Conservation (phyloP, 1,140 invertebrate species). For the Heterodera carotae region DNA sequence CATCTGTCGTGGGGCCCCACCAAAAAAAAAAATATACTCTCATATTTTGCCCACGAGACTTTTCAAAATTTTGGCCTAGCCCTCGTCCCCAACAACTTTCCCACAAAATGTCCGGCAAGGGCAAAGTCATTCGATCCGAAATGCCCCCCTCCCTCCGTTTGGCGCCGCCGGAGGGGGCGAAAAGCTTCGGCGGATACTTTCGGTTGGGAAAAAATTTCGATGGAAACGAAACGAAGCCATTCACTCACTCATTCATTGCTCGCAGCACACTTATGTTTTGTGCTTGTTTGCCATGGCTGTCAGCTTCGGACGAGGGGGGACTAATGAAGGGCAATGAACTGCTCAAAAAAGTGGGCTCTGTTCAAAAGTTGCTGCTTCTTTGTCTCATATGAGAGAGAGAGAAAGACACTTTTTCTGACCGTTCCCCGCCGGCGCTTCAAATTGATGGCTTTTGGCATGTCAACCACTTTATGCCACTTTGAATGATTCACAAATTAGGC, state of each 20-base stretch:
- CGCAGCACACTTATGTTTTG: background rate
- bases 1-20: background rate
- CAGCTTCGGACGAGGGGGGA: too few relatives aligned
- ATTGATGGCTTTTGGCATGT: too few relatives aligned
- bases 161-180: too few relatives aligned
- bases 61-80: background rate
- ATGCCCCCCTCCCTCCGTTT: background rate
- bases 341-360: background rate
- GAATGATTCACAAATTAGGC: too few relatives aligned
- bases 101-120: background rate
- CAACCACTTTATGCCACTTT: too few relatives aligned
- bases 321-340: background rate
- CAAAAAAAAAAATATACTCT: background rate
- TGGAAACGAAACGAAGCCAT: constrained; percentile 3
- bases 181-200: background rate
- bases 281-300: background rate
- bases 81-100: background rate
- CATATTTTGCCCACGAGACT: background rate
- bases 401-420: too few relatives aligned
- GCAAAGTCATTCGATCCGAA: background rate
- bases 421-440: too few relatives aligned
- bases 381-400: too few relatives aligned
- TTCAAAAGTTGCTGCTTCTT: background rate
- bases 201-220: constrained; percentile 19
- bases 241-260: background rate